Conservation (phyloP, 2,888 invertebrate species). For the Erebia ligea region DNA sequence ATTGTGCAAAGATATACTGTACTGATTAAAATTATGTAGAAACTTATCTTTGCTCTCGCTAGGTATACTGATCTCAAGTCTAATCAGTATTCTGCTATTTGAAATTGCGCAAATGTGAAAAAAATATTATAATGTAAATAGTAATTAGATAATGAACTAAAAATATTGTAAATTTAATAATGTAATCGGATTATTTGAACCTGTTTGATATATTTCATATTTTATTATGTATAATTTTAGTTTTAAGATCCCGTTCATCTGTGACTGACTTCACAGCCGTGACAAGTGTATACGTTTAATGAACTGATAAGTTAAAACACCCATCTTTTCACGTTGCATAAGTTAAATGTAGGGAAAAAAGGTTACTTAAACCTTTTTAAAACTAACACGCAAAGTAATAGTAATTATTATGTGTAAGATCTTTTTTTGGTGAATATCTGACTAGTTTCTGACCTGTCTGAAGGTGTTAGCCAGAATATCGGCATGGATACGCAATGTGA, state of each 20-base stretch:
- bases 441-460: background rate
- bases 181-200: conserved; percentile 52
- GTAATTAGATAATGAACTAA: conserved; percentile 17
- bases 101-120: conserved; percentile 26
- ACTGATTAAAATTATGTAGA: no score
- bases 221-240: conserved; percentile 59
- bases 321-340: background rate
- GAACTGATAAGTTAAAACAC: background rate
- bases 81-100: conserved; percentile 33
- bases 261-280: background rate
- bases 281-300: conserved; percentile 1
- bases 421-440: background rate
- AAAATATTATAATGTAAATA: conserved; percentile 30
- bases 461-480: no score
- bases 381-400: no score
- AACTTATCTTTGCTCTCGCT: background rate
- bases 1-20: no score
- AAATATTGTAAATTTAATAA: conserved; percentile 40
- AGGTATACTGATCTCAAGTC: conserved; percentile 11
- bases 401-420: background rate
- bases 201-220: conserved; percentile 66
- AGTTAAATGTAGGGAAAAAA: no score
- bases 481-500: no score
- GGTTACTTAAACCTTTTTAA: no score
- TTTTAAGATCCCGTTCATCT: conserved; percentile 20